Evolutionary conservation across 64 coral and sea anemone genomes (phyloP).

Genomic region (Pocillopora damicornis): DNA sequence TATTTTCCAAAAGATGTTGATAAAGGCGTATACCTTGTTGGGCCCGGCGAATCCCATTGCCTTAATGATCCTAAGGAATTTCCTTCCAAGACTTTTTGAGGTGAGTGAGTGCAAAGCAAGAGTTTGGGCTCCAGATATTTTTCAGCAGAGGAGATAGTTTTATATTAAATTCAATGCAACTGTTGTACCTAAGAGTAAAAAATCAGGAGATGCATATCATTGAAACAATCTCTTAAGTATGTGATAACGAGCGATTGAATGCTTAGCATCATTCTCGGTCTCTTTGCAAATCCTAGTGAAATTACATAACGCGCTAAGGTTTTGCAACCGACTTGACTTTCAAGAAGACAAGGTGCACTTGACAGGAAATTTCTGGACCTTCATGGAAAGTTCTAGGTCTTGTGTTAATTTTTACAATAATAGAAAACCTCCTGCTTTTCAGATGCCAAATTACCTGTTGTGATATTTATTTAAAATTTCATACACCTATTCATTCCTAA

Average conservation of each 20-base stretch:
- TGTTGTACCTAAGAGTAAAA: too few relatives aligned
- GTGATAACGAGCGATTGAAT: too few relatives aligned
- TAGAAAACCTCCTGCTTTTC: background rate
- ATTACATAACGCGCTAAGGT: background rate
- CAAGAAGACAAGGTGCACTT: slow-evolving; percentile 6
- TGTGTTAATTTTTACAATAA: background rate
- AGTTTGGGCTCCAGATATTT: too few relatives aligned
- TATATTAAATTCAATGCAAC: too few relatives aligned
- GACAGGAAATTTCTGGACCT: background rate
- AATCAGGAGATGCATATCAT: too few relatives aligned
- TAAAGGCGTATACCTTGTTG: background rate
- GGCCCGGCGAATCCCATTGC: background rate
- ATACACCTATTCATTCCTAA: background rate
- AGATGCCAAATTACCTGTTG: background rate
- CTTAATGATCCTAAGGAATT: background rate
- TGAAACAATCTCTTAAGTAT: too few relatives aligned
- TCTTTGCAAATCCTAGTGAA: background rate
- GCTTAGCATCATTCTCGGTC: too few relatives aligned
- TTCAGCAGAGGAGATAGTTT: too few relatives aligned
- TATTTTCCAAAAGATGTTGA: background rate
- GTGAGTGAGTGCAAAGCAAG: background rate
- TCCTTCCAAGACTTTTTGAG: background rate
- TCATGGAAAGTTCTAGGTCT: slow-evolving; percentile 4
- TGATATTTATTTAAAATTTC: background rate
- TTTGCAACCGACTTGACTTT: background rate